Evolutionary conservation across 2,113 vertebrate species (phyloP), one percentile per base, ranked within the genome.

Genomic region (Myodes glareolus): DNA sequence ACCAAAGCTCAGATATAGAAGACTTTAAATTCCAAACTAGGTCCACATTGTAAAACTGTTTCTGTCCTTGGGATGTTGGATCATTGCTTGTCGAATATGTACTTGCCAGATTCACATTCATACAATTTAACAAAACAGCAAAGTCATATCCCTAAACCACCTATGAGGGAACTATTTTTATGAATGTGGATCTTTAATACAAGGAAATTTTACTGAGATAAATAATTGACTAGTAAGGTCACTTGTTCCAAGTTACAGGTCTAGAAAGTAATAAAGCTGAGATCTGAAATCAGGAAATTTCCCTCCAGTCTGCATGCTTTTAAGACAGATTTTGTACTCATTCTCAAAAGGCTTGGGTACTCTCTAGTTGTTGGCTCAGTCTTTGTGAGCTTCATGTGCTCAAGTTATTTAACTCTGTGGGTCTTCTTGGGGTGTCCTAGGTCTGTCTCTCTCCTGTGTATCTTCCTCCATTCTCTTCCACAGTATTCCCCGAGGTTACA

Each of bases 1-100:
- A 39, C 19, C 31, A 42, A 90, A 90, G 0, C 7, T 68, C 17
- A 47, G 27, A 63, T 36, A 10, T 39, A 86, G 29, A 55, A 36
- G 31, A 7, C 63, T 88, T 67, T 96, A 31, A 29, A 96, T 85
- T 86, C 94, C 42, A 52, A 58, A 39, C 7, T 36, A 93, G 42
- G 63, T 10, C 6, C 84, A 33, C 55, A 1, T 17, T 75, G 5
- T 52, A 11, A 93, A 91, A 73, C 8, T 5, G 75, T 50, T 63
- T 90, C 7, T 85, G 27, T 17, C 6, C 11, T 80, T 95, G 31
- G 12, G 0, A 78, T 55, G 42, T 75, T 86, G 63, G 58, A 55
- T 55, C 7, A 91, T 36, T 88, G 45, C 14, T 76, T 52, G 31
- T 0, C 25, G 1, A 89, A 23, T 16, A 78, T 1, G 77, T 55